These are phyloP conservation scores for Tachina lurida DNA, from an alignment of 2,888 invertebrate genomes.

Conservation along the genomic window DNA sequence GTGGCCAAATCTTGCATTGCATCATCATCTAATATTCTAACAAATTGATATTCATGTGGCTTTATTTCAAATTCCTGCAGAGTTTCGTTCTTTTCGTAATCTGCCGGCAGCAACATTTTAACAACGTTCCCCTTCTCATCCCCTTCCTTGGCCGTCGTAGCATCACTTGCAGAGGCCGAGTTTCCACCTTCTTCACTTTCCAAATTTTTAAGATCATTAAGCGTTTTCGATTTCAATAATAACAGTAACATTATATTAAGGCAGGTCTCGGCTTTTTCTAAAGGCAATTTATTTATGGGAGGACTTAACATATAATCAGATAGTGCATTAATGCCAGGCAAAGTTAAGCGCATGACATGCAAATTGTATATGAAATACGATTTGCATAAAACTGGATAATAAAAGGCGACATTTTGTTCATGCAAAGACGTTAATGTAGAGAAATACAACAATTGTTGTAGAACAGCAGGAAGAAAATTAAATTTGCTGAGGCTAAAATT, in stretches of 20 bases:
- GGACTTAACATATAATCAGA: conserved; percentile 73
- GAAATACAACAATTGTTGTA: conserved; percentile 74
- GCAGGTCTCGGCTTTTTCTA: conserved; percentile 76
- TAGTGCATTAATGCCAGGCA: conserved; percentile 68
- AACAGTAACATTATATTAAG: conserved; percentile 77
- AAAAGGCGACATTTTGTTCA: conserved; percentile 72
- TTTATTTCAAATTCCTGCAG: conserved; percentile 75
- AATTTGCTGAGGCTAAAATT: conserved; percentile 72
- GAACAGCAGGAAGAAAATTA: conserved; percentile 71
- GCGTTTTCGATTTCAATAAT: conserved; percentile 69
- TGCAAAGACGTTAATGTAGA: conserved; percentile 72
- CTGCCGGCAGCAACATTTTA: conserved; percentile 23
- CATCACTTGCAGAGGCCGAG: too few species aligned
- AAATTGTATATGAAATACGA: conserved; percentile 76
- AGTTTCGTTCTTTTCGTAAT: conserved; percentile 71
- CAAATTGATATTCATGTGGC: conserved; percentile 73
- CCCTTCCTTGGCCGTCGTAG: neutral
- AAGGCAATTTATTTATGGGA: conserved; percentile 72
- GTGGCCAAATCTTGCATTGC: conserved; percentile 69
- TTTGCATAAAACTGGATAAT: conserved; percentile 76
- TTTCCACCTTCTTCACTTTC: neutral
- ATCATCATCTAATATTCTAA: conserved; percentile 66
- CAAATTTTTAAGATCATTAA: conserved; percentile 19
- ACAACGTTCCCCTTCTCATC: conserved; percentile 28
- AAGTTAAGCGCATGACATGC: conserved; percentile 77